Base-by-base conservation (phyloP, 2,113 vertebrate genomes). In the Pavo muticus region DNA sequence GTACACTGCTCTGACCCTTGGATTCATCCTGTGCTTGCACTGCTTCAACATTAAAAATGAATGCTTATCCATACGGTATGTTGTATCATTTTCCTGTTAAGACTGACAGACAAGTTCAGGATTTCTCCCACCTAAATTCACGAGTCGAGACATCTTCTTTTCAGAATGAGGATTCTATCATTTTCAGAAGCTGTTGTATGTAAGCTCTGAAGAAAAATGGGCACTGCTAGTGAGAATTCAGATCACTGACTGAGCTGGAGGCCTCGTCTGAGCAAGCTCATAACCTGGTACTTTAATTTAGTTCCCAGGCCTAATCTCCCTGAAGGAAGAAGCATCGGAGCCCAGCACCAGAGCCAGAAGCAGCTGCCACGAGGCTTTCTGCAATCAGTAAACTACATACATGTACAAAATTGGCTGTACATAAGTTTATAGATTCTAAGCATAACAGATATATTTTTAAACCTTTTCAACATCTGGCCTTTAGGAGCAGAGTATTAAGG, bases 401-500 rank as follows among this genome's bases (percentile, higher is more conserved):
- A 0, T 56, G 82, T 40, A 48, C 52, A 68, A 86, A 95, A 91
- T 15, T n/a, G 81, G 81, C 54, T 61, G 76, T 80, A 47, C 65
- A 35, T 7, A 81, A 61, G 19, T 25, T 70, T 74, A 80, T 68
- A 70, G 72, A 80, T 63, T 79, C 65, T 86, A 40, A 91, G 65
- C 50, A 40, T 25, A 21, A 77, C 57, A 88, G 87, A 91, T 84
- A 50, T 8, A 52, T 60, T 84, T 74, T 11, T 80, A 93, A 84
- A 57, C 69, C 48, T 91, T 91, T 60, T 90, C 85, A 86, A 90
- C 69, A 90, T 60, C 84, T 81, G 69, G 69, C 44, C 72, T 91
- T 86, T 88, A 78, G 86, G 72, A 83, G 91, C 47, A 72, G 61
- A 56, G 25, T 3, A 10, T 70, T 78, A 90, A 50, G 54, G n/a